phyloP scores from a whole-genome alignment of 2,888 invertebrate species.

The Caenorhabditis macrosperma region DNA sequence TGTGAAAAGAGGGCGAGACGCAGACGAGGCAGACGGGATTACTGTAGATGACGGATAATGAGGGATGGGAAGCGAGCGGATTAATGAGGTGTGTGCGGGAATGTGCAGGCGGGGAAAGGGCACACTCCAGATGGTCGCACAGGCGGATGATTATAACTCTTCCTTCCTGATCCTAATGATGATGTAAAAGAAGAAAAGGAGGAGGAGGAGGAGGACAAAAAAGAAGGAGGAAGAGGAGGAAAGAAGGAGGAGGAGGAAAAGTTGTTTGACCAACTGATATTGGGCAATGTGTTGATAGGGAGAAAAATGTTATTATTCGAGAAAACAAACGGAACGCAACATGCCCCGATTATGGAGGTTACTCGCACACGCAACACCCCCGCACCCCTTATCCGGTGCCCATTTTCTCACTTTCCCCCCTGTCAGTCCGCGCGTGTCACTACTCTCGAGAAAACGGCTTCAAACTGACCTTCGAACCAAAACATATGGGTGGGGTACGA shows the following conservation, averaged over 20 bases:
- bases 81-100: constrained; percentile 24
- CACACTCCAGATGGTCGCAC: constrained; percentile 12
- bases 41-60: not conserved
- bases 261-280: not conserved
- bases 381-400: too few species aligned
- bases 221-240: not conserved
- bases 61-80: not conserved
- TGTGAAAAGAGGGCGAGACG: constrained; percentile 17
- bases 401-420: too few species aligned
- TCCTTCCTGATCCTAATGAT: constrained; percentile 1
- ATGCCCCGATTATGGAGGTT: not conserved
- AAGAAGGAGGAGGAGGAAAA: not conserved
- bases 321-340: not conserved
- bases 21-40: not conserved
- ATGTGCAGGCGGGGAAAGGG: not conserved
- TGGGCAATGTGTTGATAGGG: not conserved
- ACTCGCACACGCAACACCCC: not conserved
- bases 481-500: too few species aligned
- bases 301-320: not conserved
- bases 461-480: too few species aligned
- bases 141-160: constrained; percentile 36
- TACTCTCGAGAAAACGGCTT: too few species aligned
- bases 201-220: not conserved
- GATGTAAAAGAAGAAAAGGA: not conserved
- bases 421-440: too few species aligned